Evolutionary conservation across 2,113 vertebrate genomes (phyloP).

Genomic region (Oncorhynchus keta): DNA sequence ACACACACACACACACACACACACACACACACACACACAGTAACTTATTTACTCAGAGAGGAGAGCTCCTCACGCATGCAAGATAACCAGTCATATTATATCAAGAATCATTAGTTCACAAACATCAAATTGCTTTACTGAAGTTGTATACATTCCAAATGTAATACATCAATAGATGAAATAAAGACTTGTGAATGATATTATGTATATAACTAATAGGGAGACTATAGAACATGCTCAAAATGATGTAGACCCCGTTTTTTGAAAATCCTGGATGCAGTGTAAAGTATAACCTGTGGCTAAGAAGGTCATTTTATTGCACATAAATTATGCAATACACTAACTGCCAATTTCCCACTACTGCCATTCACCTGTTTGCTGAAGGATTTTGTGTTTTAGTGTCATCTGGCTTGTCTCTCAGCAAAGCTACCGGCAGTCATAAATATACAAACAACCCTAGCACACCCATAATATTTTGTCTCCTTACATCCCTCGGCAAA

Average conservation of each 20-base stretch:
- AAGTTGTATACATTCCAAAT: constrained; percentile 10
- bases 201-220: neutral
- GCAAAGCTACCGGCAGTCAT: neutral
- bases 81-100: neutral
- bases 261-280: neutral
- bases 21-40: constrained; percentile 27
- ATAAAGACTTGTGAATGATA: neutral
- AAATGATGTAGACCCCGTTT: neutral
- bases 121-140: neutral
- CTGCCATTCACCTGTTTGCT: neutral
- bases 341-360: neutral
- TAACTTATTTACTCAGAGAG: constrained; percentile 8
- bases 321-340: neutral
- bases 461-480: neutral
- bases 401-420: neutral
- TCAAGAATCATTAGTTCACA: neutral
- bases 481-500: neutral
- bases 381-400: neutral
- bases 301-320: neutral
- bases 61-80: neutral
- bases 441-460: neutral
- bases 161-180: neutral
- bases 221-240: neutral
- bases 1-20: constrained; percentile 10
- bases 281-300: neutral